Percentiles rank a stretch among this genome's conserved stretches.
Conservation (phyloP, 2,888 invertebrate genomes). For the Lasioglossum villosulum region DNA sequence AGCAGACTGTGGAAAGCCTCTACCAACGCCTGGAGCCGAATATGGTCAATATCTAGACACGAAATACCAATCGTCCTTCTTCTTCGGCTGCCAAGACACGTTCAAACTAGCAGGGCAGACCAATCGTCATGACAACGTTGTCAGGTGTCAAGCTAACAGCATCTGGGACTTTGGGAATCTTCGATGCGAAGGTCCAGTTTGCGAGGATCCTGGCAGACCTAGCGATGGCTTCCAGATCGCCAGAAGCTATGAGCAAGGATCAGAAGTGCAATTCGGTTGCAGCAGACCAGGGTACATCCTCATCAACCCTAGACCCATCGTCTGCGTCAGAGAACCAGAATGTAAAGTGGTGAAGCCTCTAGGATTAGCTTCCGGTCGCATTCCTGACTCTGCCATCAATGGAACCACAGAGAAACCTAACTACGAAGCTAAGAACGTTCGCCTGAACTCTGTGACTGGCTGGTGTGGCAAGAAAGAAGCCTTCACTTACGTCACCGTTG, state of each 20-base stretch:
- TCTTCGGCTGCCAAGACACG: slow-evolving; percentile 98
- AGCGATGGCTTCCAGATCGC: slow-evolving; percentile 95
- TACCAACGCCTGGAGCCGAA: slow-evolving; percentile 96
- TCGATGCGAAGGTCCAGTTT: slow-evolving; percentile 98
- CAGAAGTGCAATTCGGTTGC: slow-evolving; percentile 96
- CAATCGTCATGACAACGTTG: slow-evolving; percentile 95
- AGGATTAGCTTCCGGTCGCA: slow-evolving; percentile 95
- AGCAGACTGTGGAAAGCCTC: slow-evolving; percentile 95
- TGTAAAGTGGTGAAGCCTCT: slow-evolving; percentile 96
- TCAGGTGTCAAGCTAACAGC: slow-evolving; percentile 95
- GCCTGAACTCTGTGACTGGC: slow-evolving; percentile 96
- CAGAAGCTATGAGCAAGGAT: slow-evolving; percentile 94
- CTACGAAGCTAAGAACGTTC: slow-evolving; percentile 95
- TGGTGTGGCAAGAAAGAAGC: slow-evolving; percentile 99
- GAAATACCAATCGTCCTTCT: slow-evolving; percentile 96
- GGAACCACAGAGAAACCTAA: slow-evolving; percentile 97
- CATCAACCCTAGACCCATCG: slow-evolving; percentile 95
- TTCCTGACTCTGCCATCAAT: slow-evolving; percentile 97
- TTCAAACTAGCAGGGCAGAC: slow-evolving; percentile 97
- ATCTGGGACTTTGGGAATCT: slow-evolving; percentile 99
- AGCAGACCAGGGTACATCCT: slow-evolving; percentile 96
- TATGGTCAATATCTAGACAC: slow-evolving; percentile 95
- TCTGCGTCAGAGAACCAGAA: slow-evolving; percentile 96
- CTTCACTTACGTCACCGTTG: slow-evolving; percentile 97
- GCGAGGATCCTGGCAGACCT: slow-evolving; percentile 97